Conservation (phyloP, 2,113 vertebrate species). For the Perccottus glenii region DNA sequence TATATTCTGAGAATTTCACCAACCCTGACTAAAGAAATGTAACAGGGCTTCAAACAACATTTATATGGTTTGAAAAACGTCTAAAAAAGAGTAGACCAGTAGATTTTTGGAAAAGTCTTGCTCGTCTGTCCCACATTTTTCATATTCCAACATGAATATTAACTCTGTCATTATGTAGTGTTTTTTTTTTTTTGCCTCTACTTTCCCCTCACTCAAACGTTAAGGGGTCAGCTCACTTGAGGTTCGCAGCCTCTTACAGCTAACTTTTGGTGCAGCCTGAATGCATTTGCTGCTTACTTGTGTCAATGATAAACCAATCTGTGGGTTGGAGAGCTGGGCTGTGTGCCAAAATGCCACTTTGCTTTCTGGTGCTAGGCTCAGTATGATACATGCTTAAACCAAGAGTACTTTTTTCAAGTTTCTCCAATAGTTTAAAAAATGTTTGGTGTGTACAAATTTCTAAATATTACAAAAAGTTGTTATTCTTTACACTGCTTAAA, state of each 20-base stretch:
- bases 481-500: no score
- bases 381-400: not conserved
- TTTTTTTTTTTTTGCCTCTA: not conserved
- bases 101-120: no score
- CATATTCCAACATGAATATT: not conserved
- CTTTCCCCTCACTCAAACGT: constrained; percentile 19
- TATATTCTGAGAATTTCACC: no score
- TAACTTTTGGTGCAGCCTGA: constrained; percentile 43
- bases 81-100: no score
- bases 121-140: no score
- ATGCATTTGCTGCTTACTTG: constrained; percentile 21
- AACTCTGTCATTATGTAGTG: not conserved
- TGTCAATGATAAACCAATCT: constrained; percentile 31
- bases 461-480: no score
- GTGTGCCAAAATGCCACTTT: constrained; percentile 26
- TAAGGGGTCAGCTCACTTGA: constrained; percentile 34
- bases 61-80: no score
- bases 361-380: constrained; percentile 12
- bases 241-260: constrained; percentile 27
- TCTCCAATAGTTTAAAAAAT: not conserved
- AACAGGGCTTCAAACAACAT: no score
- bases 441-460: no score
- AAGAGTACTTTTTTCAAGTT: not conserved
- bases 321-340: constrained; percentile 30
- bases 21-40: no score